Percentiles rank a stretch among this genome's conserved stretches.
Evolutionary conservation across 1,140 invertebrate species (phyloP).

Genomic region (Dreissena polymorpha): DNA sequence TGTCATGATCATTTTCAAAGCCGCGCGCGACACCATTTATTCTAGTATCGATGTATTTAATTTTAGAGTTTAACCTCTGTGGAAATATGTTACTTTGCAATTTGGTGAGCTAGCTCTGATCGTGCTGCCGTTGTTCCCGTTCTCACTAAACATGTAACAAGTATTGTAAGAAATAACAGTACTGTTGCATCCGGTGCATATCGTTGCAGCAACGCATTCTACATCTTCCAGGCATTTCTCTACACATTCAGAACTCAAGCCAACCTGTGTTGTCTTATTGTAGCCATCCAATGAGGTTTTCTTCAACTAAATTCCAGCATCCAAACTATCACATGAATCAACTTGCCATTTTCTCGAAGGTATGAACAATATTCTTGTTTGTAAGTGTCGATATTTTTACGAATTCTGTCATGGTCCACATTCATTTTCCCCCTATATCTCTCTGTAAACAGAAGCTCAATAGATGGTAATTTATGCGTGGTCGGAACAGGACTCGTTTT

Average conservation of each 20-base stretch:
- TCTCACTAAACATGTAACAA: background rate
- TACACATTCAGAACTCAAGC: background rate
- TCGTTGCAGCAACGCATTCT: background rate
- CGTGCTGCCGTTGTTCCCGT: background rate
- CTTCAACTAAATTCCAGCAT: background rate
- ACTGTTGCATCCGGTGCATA: background rate
- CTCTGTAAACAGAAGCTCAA: slow-evolving; percentile 20
- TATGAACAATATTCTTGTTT: slow-evolving; percentile 14
- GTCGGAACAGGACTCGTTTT: slow-evolving; percentile 18
- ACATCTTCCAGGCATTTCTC: slow-evolving; percentile 9
- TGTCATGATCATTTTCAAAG: background rate
- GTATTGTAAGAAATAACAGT: background rate
- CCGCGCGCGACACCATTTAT: background rate
- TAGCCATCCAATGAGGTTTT: background rate
- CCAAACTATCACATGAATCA: background rate
- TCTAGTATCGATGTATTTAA: background rate
- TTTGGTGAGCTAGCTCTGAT: background rate
- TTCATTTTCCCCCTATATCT: background rate
- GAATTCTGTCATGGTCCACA: slow-evolving; percentile 3
- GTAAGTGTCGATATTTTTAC: background rate
- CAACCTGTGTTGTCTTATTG: background rate
- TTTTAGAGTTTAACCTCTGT: background rate
- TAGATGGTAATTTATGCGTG: background rate
- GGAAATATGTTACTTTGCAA: background rate
- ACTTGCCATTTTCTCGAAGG: background rate